Percentiles rank a stretch among this genome's conserved stretches.
These are phyloP conservation scores for Lissocephala sabroskyi DNA, from an alignment of 2,888 invertebrate species.

Conservation along the genomic window DNA sequence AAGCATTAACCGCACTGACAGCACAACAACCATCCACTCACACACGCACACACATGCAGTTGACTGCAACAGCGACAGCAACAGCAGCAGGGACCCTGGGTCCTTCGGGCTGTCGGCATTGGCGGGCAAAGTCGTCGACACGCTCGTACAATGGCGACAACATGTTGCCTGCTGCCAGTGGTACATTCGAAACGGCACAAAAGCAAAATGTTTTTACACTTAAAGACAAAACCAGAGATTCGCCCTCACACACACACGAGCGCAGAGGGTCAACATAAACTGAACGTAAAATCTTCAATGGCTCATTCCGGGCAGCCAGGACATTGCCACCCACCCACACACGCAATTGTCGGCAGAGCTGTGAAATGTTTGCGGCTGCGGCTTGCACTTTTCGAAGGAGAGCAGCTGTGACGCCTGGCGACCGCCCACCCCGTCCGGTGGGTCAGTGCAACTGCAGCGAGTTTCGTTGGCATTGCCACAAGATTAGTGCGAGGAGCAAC, in stretches of 20 bases:
- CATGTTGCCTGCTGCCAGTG: slow-evolving; percentile 40
- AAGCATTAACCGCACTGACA: slow-evolving; percentile 63
- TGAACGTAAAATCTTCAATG: slow-evolving; percentile 4
- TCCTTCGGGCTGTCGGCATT: too few species aligned
- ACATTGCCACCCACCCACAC: neutral
- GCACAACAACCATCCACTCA: slow-evolving; percentile 33
- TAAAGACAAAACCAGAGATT: slow-evolving; percentile 66
- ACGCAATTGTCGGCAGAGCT: slow-evolving; percentile 16
- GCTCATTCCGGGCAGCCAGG: neutral
- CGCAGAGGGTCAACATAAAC: slow-evolving; percentile 1
- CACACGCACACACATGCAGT: slow-evolving; percentile 28
- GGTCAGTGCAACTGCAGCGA: slow-evolving; percentile 40
- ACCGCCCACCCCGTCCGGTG: too few species aligned
- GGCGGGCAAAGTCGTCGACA: slow-evolving; percentile 39
- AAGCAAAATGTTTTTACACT: slow-evolving; percentile 67
- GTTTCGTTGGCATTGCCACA: slow-evolving; percentile 55
- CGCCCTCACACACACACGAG: slow-evolving; percentile 23
- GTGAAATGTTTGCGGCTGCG: slow-evolving; percentile 64
- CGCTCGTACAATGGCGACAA: slow-evolving; percentile 58
- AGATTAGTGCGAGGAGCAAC: slow-evolving; percentile 66
- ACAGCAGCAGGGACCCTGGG: too few species aligned
- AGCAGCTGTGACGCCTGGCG: too few species aligned
- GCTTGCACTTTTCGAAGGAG: slow-evolving; percentile 61
- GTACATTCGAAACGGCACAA: slow-evolving; percentile 34
- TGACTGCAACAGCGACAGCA: slow-evolving; percentile 46